phyloP scores from a whole-genome alignment of 2,888 invertebrate species.

The Kryphioiulus occultus region DNA sequence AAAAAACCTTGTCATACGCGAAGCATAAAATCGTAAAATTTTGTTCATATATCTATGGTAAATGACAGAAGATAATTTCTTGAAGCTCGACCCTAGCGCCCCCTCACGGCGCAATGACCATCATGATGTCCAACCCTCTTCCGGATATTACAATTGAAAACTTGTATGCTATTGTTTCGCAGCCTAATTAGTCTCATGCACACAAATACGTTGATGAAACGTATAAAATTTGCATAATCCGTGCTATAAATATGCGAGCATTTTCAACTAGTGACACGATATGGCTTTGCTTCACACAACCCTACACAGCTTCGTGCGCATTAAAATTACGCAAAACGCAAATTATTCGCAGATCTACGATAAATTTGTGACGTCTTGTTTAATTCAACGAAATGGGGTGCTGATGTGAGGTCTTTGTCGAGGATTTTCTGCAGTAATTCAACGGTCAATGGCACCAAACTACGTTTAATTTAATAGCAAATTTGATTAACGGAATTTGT shows the following conservation, averaged over 20 bases:
- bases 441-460: background rate
- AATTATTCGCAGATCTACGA: background rate
- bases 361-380: background rate
- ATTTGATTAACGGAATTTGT: background rate
- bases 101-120: background rate
- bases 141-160: constrained; percentile 19
- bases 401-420: background rate
- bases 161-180: background rate
- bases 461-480: background rate
- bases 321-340: background rate
- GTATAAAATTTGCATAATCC: constrained; percentile 35
- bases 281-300: background rate
- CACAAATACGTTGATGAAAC: constrained; percentile 11
- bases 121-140: background rate
- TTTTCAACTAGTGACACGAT: background rate
- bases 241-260: background rate
- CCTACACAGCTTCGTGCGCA: background rate
- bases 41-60: no score
- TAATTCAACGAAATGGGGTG: background rate
- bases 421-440: background rate
- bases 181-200: background rate
- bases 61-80: no score
- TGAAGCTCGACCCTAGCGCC: no score
- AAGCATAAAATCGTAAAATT: no score
- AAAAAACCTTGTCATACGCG: no score